Conservation (phyloP, 2,888 invertebrate species). For the Eudemis profundana region DNA sequence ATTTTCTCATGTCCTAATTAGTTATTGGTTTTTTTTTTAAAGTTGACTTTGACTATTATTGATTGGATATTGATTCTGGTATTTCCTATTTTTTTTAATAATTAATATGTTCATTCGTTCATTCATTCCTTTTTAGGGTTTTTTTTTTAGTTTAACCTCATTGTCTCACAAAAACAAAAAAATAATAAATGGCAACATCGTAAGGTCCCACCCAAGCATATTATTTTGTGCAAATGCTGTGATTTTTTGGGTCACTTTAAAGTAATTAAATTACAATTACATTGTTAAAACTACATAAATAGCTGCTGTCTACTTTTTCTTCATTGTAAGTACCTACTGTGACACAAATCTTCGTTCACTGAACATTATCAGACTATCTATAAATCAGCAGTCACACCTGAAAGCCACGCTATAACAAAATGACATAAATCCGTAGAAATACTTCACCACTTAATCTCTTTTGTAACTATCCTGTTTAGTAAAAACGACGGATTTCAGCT, state of each 20-base stretch:
- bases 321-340: too few relatives aligned
- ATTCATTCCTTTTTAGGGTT: too few relatives aligned
- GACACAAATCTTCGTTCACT: conserved; percentile 20
- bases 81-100: too few relatives aligned
- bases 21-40: neutral
- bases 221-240: too few relatives aligned
- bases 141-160: too few relatives aligned
- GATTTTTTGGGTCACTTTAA: too few relatives aligned
- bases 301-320: neutral
- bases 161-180: too few relatives aligned
- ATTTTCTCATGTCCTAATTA: neutral
- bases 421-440: neutral
- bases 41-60: too few relatives aligned
- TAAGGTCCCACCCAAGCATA: too few relatives aligned
- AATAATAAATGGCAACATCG: too few relatives aligned
- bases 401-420: neutral
- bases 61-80: too few relatives aligned
- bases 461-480: neutral
- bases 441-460: neutral
- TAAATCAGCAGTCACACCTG: conserved; percentile 39
- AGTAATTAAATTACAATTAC: neutral
- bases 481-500: neutral
- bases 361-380: conserved; percentile 13
- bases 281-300: neutral
- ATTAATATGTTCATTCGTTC: too few relatives aligned